Evolutionary conservation across 2,888 invertebrate species (phyloP).

Genomic region (Phyllotreta cruciferae): DNA sequence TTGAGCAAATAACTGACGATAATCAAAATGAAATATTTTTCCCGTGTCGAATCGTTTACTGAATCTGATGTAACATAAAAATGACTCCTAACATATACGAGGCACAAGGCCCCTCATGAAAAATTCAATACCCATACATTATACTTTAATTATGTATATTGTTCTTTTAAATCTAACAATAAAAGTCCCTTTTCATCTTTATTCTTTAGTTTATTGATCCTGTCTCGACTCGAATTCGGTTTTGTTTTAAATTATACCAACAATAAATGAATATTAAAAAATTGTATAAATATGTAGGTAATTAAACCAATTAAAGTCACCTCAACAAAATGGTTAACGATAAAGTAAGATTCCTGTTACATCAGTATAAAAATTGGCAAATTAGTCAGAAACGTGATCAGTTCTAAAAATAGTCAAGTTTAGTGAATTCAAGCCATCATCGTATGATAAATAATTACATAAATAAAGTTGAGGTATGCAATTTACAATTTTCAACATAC

Average conservation of each 20-base stretch:
- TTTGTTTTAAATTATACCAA: not conserved
- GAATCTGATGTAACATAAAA: not conserved
- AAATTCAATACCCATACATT: conserved; percentile 11
- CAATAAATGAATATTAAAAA: not conserved
- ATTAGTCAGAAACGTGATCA: conserved; percentile 8
- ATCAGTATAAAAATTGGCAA: not conserved
- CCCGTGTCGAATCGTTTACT: not conserved
- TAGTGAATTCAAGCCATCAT: conserved; percentile 8
- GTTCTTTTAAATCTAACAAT: conserved; percentile 15
- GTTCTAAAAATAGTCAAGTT: conserved; percentile 9
- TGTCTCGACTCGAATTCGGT: not conserved
- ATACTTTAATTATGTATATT: conserved; percentile 10
- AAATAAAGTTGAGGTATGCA: conserved; percentile 11
- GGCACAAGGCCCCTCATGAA: conserved; percentile 11
- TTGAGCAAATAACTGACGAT: no score
- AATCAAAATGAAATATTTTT: not conserved
- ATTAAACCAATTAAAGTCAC: no score
- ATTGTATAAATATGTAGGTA: no score
- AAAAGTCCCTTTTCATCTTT: conserved; percentile 2
- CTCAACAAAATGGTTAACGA: no score
- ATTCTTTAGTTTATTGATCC: conserved; percentile 10
- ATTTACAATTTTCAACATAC: conserved; percentile 12
- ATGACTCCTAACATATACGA: conserved; percentile 1
- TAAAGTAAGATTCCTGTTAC: no score
- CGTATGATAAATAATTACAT: conserved; percentile 14